Evolutionary conservation across 2,888 invertebrate species (phyloP), one percentile per base, ranked within the genome.

Genomic region (Parnassius apollo): DNA sequence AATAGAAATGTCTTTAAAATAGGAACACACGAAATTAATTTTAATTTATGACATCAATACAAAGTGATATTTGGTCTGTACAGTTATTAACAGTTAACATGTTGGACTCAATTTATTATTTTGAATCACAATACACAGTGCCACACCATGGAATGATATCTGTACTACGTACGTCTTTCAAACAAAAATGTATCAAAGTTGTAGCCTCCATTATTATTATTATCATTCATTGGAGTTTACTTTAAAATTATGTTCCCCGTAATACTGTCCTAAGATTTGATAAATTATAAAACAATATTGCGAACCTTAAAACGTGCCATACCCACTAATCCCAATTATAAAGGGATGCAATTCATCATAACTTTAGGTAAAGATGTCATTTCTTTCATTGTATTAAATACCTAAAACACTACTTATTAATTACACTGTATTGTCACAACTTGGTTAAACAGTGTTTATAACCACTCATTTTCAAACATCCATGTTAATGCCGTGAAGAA

Each of bases 341-440:
- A 54, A 60, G 70, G 74, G 76, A 78, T 72, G 76, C 66, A 69
- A 77, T 64, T 77, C 77, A 77, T 74, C 76, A 76, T 80, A 79
- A 82, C 84, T 84, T 84, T 81, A 82, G 85, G 86, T 86, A 85
- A 85, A 86, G 84, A 86, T 88, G 86, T 83, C 86, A 67, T 74
- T 71, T 75, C 72, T 68, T 73, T 74, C 76, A 72, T 74, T 71
- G 74, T 73, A 74, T 72, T 71, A 72, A 68, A 71, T 71, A 72
- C 70, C 70, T 71, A 75, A 74, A 70, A 65, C 58, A 56, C 56
- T 58, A 59, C 52, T 44, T 50, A 61, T 42, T 18, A 58, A 58
- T 57, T 12, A 42, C 50, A 61, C 53, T 64, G 58, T 52, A 66
- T 51, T 61, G 48, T 59, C 63, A 60, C 57, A 22, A 10, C 11